Percentiles rank a stretch among this genome's conserved stretches.
Evolutionary conservation across 2,113 vertebrate genomes (phyloP).

Genomic region (Varanus komodoensis): DNA sequence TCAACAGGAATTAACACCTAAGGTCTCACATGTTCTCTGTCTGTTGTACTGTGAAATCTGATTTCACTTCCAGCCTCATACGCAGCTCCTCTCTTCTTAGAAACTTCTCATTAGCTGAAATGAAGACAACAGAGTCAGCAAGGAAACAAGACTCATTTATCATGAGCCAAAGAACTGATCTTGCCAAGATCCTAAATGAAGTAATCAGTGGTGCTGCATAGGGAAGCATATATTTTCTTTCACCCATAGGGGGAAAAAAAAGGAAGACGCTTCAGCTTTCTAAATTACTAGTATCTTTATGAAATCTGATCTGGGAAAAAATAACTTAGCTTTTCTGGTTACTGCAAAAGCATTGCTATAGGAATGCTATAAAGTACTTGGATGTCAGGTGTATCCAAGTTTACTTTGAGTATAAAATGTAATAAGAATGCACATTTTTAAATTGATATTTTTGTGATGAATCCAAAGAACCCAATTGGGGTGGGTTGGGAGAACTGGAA

Average conservation of each 20-base stretch:
- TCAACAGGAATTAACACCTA: neutral
- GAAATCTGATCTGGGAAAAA: neutral
- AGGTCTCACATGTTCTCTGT: neutral
- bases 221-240: slow-evolving; percentile 27
- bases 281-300: slow-evolving; percentile 32
- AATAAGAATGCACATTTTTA: neutral
- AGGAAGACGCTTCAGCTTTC: slow-evolving; percentile 28
- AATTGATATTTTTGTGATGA: neutral
- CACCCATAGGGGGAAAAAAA: neutral
- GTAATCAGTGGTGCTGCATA: neutral
- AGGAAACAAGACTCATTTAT: slow-evolving; percentile 1
- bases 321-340: neutral
- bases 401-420: neutral
- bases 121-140: neutral
- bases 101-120: slow-evolving; percentile 31
- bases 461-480: neutral
- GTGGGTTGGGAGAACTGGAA: neutral
- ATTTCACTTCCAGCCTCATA: neutral
- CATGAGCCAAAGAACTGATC: neutral
- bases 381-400: neutral
- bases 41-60: neutral
- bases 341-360: slow-evolving; percentile 29
- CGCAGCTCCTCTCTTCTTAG: slow-evolving; percentile 5
- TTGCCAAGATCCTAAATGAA: slow-evolving; percentile 39
- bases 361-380: slow-evolving; percentile 34